phyloP scores from a whole-genome alignment of 2,113 vertebrate genomes.

The Cochlearius cochlearius region DNA sequence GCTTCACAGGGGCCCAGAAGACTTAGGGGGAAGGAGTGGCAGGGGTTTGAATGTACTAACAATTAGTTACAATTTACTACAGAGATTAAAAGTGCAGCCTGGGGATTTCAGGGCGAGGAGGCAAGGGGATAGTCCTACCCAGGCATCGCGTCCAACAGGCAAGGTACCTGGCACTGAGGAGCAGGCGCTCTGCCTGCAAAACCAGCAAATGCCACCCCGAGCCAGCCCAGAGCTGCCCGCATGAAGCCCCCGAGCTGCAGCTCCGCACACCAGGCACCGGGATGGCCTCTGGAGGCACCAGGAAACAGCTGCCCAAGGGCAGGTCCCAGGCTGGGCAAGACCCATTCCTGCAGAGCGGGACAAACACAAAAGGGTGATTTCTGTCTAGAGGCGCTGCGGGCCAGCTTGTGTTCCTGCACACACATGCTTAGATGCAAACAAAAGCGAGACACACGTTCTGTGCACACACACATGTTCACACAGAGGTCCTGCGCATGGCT shows the following conservation, averaged over 20 bases:
- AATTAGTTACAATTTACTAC: conserved; percentile 59
- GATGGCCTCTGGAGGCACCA: neutral
- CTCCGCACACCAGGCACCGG: neutral
- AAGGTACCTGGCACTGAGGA: neutral
- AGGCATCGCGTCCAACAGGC: neutral
- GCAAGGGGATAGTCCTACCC: conserved; percentile 65
- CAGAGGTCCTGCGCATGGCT: rapidly evolving
- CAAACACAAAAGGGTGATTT: neutral
- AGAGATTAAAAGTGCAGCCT: conserved; percentile 45
- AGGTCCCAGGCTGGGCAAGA: neutral
- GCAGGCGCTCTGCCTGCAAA: neutral
- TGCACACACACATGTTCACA: neutral
- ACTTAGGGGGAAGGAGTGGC: conserved; percentile 52
- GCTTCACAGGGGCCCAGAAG: neutral
- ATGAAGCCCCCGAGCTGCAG: neutral
- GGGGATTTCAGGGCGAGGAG: conserved; percentile 72
- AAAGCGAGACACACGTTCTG: neutral
- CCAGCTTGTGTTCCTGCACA: neutral
- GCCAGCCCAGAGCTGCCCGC: neutral
- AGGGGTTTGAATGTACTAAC: conserved; percentile 14
- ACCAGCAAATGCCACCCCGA: neutral
- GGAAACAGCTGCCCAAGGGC: neutral
- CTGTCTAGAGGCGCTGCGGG: neutral
- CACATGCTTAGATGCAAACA: neutral
- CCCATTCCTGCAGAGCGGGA: neutral